Evolutionary conservation across 2,888 invertebrate species (phyloP), one percentile per base, ranked within the genome.

Genomic region (Thera britannica): DNA sequence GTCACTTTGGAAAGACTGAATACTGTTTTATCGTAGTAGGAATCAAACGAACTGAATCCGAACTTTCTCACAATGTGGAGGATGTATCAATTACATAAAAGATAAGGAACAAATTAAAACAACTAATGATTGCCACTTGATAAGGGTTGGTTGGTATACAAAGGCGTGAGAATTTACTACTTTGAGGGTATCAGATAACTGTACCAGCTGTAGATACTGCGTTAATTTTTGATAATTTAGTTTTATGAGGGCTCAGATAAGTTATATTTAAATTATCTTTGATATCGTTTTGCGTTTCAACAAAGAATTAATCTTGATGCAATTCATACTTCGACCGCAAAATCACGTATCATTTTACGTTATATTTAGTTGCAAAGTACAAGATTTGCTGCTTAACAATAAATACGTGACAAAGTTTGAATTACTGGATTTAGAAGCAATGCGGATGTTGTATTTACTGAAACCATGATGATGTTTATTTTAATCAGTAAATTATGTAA

Each of bases 91-190:
- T 58, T 54, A 62, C 23, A 68, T 72, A 68, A 56, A 12, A 38
- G 36, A 55, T 55, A 56, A 38, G 41, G 56, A 3, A 56, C 35
- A 2, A 55, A 36, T 9, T 46, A 46, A 46, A 46, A 55, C 36
- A 36, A 36, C 11, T 55, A 36, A 11, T 52, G 52, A 36, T 62
- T 54, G 35, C 41, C 58, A 64, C 51, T 11, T 56, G 67, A 70
- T 67, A 70, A 58, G 46, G 55, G n/a, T 38, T 23, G 55, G n/a
- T 38, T 23, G 12, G 23, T 56, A 55, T 55, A 57, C 62, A 57
- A 51, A 48, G 44, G 62, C 68, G 58, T 65, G 68, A 65, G 68
- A 68, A 65, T 34, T 23, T 55, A 41, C 2, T 36, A 58, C 63
- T 38, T 12, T 8, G 51, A 2, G 8, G 9, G 9, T 52, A 52